phyloP scores from a whole-genome alignment of 2,113 vertebrate genomes.

The Sorex fumeus region DNA sequence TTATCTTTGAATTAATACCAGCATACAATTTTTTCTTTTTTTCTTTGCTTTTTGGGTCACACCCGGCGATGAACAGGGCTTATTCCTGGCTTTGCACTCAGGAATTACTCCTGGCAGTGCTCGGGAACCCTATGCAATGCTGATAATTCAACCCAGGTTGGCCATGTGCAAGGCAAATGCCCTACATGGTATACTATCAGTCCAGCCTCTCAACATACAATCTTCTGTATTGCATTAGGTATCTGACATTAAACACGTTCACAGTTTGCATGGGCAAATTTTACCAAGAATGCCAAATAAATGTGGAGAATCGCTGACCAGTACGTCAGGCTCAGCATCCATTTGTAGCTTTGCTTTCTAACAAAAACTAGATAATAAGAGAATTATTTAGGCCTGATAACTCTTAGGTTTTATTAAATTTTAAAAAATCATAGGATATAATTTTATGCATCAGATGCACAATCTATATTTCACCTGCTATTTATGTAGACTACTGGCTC shows the following conservation, averaged over 20 bases:
- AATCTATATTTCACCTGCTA: background rate
- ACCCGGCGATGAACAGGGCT: too few relatives aligned
- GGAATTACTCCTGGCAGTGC: too few relatives aligned
- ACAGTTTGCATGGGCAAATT: background rate
- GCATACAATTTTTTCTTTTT: background rate
- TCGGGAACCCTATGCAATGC: too few relatives aligned
- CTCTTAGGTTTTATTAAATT: background rate
- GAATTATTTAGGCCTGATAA: background rate
- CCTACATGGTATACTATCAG: too few relatives aligned
- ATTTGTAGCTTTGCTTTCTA: background rate
- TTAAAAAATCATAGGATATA: background rate
- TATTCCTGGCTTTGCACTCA: too few relatives aligned
- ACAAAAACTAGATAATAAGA: constrained; percentile 30
- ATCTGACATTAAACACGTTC: too few relatives aligned
- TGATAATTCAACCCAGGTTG: too few relatives aligned
- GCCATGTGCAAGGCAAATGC: too few relatives aligned
- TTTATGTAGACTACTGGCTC: background rate
- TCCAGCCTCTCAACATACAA: background rate
- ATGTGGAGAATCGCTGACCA: too few relatives aligned
- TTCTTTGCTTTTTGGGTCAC: too few relatives aligned
- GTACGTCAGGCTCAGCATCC: too few relatives aligned
- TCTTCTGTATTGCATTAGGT: too few relatives aligned
- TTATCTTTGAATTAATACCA: constrained; percentile 19
- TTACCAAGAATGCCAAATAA: background rate
- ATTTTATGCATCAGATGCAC: constrained; percentile 28